Conservation (phyloP, 2,113 vertebrate species). For the Campylomormyrus numenius region DNA sequence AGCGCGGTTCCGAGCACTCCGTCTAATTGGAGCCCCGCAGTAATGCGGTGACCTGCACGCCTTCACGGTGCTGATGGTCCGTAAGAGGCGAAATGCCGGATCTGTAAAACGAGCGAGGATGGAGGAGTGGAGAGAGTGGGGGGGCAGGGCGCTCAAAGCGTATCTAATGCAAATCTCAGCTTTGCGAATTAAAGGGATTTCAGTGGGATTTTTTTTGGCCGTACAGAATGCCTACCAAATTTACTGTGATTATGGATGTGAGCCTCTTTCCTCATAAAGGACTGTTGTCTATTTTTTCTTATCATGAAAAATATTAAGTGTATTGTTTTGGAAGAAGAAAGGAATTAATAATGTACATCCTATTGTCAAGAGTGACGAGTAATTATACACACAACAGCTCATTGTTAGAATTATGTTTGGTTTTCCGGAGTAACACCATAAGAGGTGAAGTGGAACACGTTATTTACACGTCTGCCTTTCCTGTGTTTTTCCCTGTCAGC, state of each 20-base stretch:
- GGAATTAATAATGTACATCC: background rate
- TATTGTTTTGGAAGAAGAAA: background rate
- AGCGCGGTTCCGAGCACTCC: constrained; percentile 49
- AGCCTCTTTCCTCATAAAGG: background rate
- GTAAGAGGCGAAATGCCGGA: constrained; percentile 58
- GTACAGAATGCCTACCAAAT: constrained; percentile 11
- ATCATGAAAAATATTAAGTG: background rate
- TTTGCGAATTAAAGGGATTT: constrained; percentile 16
- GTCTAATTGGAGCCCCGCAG: constrained; percentile 59
- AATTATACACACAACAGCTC: background rate
- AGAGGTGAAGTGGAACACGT: background rate
- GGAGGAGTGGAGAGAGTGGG: constrained; percentile 30
- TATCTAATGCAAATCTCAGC: constrained; percentile 25
- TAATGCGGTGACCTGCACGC: constrained; percentile 59
- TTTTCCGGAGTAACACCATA: background rate
- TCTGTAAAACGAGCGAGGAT: constrained; percentile 63
- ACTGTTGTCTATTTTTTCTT: background rate
- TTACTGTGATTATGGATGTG: constrained; percentile 29
- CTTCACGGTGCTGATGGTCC: constrained; percentile 54
- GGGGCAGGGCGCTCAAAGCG: constrained; percentile 9
- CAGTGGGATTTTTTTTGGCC: constrained; percentile 28
- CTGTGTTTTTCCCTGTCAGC: background rate
- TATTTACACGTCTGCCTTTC: background rate
- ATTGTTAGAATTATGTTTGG: background rate
- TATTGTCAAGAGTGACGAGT: background rate